phyloP scores from a whole-genome alignment of 2,113 vertebrate genomes.

The Nicator chloris region DNA sequence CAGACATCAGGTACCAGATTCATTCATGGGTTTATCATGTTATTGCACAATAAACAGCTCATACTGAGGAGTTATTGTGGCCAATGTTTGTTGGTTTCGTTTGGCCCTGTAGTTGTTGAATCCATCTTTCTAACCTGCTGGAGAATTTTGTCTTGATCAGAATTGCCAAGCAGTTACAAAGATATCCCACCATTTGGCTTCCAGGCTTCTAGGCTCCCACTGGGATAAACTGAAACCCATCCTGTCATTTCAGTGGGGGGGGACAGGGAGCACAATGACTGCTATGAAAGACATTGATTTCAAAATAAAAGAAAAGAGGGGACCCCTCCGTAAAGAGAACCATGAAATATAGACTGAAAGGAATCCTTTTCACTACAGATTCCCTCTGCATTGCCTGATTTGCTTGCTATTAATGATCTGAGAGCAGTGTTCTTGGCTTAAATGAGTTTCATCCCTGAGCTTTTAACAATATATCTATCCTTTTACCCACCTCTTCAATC shows the following conservation, averaged over 20 bases:
- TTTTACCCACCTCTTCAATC: background rate
- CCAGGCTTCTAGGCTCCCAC: constrained; percentile 44
- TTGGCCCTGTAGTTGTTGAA: background rate
- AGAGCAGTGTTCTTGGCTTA: background rate
- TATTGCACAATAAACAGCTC: background rate
- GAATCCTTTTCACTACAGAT: constrained; percentile 14
- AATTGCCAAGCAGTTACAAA: constrained; percentile 53
- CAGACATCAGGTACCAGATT: background rate
- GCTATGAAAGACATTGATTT: constrained; percentile 57
- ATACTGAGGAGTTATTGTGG: background rate
- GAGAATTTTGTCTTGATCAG: constrained; percentile 41
- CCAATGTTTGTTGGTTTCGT: background rate
- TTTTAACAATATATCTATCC: background rate
- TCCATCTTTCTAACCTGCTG: constrained; percentile 42
- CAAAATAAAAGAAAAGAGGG: constrained; percentile 33
- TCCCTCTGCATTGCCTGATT: constrained; percentile 7
- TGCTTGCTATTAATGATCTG: constrained; percentile 18
- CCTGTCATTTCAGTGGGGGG: constrained; percentile 29
- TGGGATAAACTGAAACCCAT: constrained; percentile 62
- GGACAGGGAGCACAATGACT: constrained; percentile 40
- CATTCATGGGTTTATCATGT: background rate
- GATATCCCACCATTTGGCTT: constrained; percentile 46
- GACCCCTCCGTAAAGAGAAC: constrained; percentile 34
- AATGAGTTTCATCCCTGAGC: background rate
- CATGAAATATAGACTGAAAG: constrained; percentile 66